These are phyloP conservation scores for Drosophila gaucha DNA, from an alignment of 2,888 invertebrate species.

Conservation along the genomic window DNA sequence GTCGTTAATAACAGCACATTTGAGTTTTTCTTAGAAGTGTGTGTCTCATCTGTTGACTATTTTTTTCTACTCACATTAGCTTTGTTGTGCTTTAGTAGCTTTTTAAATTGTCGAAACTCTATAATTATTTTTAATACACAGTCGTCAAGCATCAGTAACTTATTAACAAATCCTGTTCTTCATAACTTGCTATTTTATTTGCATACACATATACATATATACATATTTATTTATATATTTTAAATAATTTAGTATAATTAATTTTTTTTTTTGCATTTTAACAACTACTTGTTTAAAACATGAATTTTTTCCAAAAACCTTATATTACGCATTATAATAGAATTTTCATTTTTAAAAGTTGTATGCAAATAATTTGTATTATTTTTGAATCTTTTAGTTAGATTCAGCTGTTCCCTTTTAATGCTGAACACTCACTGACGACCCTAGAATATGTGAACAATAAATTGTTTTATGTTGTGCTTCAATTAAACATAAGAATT, in stretches of 20 bases:
- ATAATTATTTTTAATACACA: constrained; percentile 11
- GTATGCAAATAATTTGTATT: neutral
- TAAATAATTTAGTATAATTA: neutral
- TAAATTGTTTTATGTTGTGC: constrained; percentile 23
- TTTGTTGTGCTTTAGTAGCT: neutral
- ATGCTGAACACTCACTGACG: constrained; percentile 19
- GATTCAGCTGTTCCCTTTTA: constrained; percentile 7
- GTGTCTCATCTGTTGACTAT: neutral
- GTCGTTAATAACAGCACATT: neutral
- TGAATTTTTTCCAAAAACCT: neutral
- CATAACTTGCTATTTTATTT: neutral
- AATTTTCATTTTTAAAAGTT: too few species aligned
- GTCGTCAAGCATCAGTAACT: neutral
- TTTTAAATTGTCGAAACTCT: constrained; percentile 3
- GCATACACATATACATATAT: neutral
- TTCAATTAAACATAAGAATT: constrained; percentile 38
- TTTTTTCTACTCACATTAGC: neutral
- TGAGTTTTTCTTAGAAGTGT: neutral
- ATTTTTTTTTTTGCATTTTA: neutral
- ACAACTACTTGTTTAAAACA: too few species aligned
- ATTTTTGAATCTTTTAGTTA: neutral
- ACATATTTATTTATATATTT: neutral
- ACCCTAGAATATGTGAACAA: constrained; percentile 16
- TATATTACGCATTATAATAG: neutral
- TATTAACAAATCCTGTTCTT: constrained; percentile 3